Evolutionary conservation across 2,113 vertebrate species (phyloP), one percentile per base, ranked within the genome.

Genomic region (Coryphaenoides rupestris): DNA sequence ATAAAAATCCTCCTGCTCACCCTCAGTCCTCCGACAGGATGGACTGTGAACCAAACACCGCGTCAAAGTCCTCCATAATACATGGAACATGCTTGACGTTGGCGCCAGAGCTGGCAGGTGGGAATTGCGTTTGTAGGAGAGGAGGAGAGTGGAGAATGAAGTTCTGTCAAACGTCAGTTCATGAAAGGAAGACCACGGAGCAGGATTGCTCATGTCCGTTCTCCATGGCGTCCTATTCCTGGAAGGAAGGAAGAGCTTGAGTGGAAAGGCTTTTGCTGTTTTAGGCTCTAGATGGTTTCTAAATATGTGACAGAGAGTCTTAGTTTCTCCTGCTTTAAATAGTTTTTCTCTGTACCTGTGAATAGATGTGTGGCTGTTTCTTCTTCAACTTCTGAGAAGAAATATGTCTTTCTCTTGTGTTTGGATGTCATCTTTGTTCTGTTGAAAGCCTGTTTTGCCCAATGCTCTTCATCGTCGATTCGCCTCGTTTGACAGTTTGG

Each of bases 341-440:
- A 24, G 56, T 73, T 77, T 68, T 66, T 57, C 63, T 72, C 59
- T 2, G 46, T 73, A 70, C 52, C 66, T 68, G 26, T 21, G 49
- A 54, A 62, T 62, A 62, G 49, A 21, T 33, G 9, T 23, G 40
- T 40, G 50, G n/a, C 33, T 40, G 33, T 40, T 40, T 40, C 13
- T 40, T 40, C 33, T 40, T 53, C 24, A 19, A 17, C 26, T 40
- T n/a, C 40, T 19, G 2, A 82, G 75, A 84, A 87, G 82, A 86
- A 76, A 70, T 63, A 19, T 0, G 54, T 69, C 59, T 19, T 21
- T 52, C 53, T 14, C 13, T 62, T 75, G 66, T 73, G 75, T 81
- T n/a, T 55, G 28, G 60, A 69, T 69, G 23, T 0, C 9, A 21
- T 67, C 22, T 75, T 70, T 56, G 75, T 67, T 55, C 60, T 75